Evolutionary conservation across 2,888 invertebrate genomes (phyloP), one percentile per base, ranked within the genome.

Genomic region (Oithona nana): DNA sequence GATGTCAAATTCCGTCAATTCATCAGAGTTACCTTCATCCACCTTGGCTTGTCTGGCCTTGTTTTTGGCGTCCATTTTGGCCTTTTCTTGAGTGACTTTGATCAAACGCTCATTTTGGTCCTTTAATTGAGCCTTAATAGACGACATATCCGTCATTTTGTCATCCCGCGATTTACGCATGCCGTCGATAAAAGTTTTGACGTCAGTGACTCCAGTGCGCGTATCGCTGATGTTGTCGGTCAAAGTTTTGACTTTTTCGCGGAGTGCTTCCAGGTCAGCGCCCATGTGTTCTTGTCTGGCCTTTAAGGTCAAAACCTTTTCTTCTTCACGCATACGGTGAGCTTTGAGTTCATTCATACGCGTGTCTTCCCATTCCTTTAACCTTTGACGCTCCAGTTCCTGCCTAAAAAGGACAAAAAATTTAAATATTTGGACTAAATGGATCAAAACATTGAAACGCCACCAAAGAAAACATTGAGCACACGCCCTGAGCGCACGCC

Each of bases 181-280:
- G 0, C 87, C 86, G 72, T 98, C 97, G 64, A 98, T 98, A n/a
- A 88, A 87, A 1, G 87, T 81, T 73, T 95, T 95, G 1, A 90
- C 86, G 48, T 86, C 83, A 0, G 90, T 87, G 0, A 95, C 92
- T 1, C 86, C 87, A 3, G 86, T 83, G 22, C 86, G 78, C 0
- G 88, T 86, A 70, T 87, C 86, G 68, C 83, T 83, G 66, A 89
- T 87, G 71, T 85, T 85, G 67, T 81, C 81, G 8, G 84, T 84
- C 60, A 88, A 74, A 70, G 88, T 88, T 66, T 82, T 82, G 28
- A 88, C 84, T 72, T 81, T 82, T 57, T 80, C 81, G 67, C 80
- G 79, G 81, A 79, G 69, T 65, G 83, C 79, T 66, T 81, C 81
- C 54, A 90, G 75, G 72, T 90, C 89, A 1, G 86, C 85, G 0